Evolutionary conservation across 1,140 invertebrate species (phyloP).

Genomic region (Gonioctena quinquepunctata): DNA sequence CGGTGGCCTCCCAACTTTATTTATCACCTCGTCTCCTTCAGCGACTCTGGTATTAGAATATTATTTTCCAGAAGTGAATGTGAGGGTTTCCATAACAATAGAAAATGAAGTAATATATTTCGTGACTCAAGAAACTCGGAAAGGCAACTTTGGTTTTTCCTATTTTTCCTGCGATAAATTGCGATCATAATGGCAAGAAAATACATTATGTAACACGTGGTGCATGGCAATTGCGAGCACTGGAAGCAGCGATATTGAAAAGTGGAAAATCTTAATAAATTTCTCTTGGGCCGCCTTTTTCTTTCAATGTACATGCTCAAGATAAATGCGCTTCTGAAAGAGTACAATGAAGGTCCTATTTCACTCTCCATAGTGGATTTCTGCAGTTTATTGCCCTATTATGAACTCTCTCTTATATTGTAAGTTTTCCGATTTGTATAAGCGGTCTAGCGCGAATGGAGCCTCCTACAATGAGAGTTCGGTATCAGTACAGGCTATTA

Average conservation of each 20-base stretch:
- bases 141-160: not conserved
- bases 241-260: conserved; percentile 1
- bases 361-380: too few species aligned
- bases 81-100: conserved; percentile 5
- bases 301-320: not conserved
- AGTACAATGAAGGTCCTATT: too few species aligned
- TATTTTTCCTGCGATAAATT: conserved; percentile 8
- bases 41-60: not conserved
- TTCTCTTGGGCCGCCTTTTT: not conserved
- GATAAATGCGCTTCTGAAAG: too few species aligned
- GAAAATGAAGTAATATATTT: conserved; percentile 9
- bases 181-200: conserved; percentile 3
- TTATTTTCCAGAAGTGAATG: conserved; percentile 5
- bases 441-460: too few species aligned
- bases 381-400: too few species aligned
- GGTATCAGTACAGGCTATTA: too few species aligned
- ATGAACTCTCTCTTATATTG: too few species aligned
- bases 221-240: not conserved
- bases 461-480: too few species aligned
- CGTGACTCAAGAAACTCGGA: not conserved
- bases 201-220: conserved; percentile 17
- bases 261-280: conserved; percentile 5
- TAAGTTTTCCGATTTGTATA: too few species aligned
- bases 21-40: conserved; percentile 4
- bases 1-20: not conserved